Conservation (phyloP, 2,113 vertebrate species). For the Phrynosoma blainvillii region DNA sequence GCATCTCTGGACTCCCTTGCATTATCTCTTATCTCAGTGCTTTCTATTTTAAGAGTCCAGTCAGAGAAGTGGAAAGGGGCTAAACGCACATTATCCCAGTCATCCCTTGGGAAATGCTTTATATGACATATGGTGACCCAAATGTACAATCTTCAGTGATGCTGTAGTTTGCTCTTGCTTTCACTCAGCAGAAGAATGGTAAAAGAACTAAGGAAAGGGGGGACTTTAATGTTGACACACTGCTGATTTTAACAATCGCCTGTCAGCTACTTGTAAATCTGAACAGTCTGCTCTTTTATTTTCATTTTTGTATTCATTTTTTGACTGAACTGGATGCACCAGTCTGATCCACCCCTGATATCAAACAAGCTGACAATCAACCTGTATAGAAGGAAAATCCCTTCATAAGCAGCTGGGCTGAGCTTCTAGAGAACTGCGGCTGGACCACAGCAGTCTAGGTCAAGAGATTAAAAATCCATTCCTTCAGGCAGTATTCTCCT, state of each 20-base stretch:
- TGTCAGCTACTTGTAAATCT: not conserved
- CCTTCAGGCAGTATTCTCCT: not conserved
- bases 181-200: not conserved
- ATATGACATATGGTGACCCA: not conserved
- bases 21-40: slow-evolving; percentile 8
- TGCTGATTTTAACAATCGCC: not conserved
- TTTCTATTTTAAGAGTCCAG: not conserved
- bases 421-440: slow-evolving; percentile 12
- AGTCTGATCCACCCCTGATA: not conserved
- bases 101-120: slow-evolving; percentile 12
- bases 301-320: not conserved
- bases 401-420: not conserved
- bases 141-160: slow-evolving; percentile 18
- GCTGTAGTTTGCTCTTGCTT: not conserved
- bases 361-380: slow-evolving; percentile 9
- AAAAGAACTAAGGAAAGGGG: not conserved
- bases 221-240: not conserved
- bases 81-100: slow-evolving; percentile 20
- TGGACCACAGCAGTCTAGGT: slow-evolving; percentile 34
- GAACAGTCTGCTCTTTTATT: not conserved
- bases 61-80: not conserved
- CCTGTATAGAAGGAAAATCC: slow-evolving; percentile 40
- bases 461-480: slow-evolving; percentile 24
- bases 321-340: not conserved
- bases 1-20: slow-evolving; percentile 11